Conservation (phyloP, 2,888 invertebrate genomes). For the Smittia sp. region DNA sequence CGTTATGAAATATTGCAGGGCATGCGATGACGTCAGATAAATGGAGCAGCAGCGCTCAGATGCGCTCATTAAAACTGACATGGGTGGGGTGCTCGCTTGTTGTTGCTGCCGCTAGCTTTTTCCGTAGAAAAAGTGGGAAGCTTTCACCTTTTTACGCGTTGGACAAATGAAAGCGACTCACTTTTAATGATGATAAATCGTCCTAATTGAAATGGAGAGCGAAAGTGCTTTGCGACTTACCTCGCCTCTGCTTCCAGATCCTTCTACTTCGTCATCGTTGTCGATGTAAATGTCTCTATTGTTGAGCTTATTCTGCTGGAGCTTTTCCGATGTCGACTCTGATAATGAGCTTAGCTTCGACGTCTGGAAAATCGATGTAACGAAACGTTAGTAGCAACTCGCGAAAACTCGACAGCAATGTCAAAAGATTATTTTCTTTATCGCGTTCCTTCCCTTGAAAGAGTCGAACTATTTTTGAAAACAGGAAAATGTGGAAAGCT, state of each 20-base stretch:
- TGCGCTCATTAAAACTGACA: constrained; percentile 18
- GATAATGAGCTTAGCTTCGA: constrained; percentile 21
- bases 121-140: no score
- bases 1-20: background rate
- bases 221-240: constrained; percentile 54
- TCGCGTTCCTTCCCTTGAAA: background rate
- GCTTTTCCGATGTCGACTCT: constrained; percentile 29
- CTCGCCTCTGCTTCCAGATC: constrained; percentile 65
- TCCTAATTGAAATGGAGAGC: no score
- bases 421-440: no score
- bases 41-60: background rate
- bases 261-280: constrained; percentile 74
- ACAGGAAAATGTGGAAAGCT: constrained; percentile 8
- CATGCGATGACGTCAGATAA: constrained; percentile 26
- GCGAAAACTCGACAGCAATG: no score
- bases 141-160: no score
- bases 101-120: background rate
- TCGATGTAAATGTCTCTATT: constrained; percentile 67
- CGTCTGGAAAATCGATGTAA: background rate
- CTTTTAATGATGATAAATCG: no score
- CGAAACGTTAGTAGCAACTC: background rate
- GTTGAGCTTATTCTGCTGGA: constrained; percentile 24
- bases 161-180: no score
- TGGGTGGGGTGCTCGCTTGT: constrained; percentile 14
- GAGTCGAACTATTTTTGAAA: background rate